Base-by-base conservation (phyloP, 2,888 invertebrate species). In the Pseudococcus longispinus region DNA sequence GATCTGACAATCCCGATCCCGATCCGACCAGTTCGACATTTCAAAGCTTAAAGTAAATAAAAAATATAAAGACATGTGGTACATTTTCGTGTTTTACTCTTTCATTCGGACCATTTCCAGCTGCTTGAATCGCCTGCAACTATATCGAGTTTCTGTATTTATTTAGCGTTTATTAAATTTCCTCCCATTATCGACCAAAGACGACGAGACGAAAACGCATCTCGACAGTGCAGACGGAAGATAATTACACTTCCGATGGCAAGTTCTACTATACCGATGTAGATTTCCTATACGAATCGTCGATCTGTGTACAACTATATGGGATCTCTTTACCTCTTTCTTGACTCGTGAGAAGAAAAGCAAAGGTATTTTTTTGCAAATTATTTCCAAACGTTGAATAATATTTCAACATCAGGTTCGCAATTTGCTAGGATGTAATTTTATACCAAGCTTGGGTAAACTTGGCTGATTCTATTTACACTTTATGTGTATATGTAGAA, bases 11-110 rank as follows among this genome's bases (percentile, higher is more conserved):
- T n/a, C n/a, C n/a, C n/a, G n/a, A n/a, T n/a, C 13, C 60, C 60
- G 23, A 74, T 32, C 70, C 70, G 18, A 80, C 42, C 42, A 80
- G 77, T 80, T 80, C 77, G 42, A 80, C 29, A 42, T 37, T 80
- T 80, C 37, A 20, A 42, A 80, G 42, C 42, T 42, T 42, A 80
- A 32, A 80, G 42, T 80, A 80, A 80, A 80, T 80, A 80, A 80
- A 80, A 80, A 80, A 70, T 32, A 42, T 80, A 80, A 80, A 80
- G 77, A 80, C 77, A 80, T 80, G 77, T 80, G 77, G 77, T 80
- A 42, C 42, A n/a, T 80, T 80, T 80, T 42, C 77, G 77, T 80
- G 77, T 80, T 80, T 80, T 80, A 80, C 77, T 80, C 42, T 80
- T 80, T 80, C 29, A 37, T 20, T 80, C 77, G 77, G 11, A 42